These are phyloP conservation scores for Rhopalosiphum nymphaeae DNA, from an alignment of 2,888 invertebrate genomes.

Conservation along the genomic window DNA sequence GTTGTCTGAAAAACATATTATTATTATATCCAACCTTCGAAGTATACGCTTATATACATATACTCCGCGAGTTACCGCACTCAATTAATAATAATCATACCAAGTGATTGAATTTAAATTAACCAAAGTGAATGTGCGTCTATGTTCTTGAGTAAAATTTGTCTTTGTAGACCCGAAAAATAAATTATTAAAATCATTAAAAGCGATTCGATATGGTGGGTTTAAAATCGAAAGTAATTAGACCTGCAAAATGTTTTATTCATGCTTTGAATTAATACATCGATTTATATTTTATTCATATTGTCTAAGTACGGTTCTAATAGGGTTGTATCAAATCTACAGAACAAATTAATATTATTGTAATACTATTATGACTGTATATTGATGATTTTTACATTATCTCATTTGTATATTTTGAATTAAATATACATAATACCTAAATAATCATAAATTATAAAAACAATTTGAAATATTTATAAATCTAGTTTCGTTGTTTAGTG, in stretches of 20 bases:
- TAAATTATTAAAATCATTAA: constrained; percentile 48
- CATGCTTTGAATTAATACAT: background rate
- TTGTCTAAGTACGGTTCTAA: background rate
- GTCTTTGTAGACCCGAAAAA: background rate
- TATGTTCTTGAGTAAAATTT: background rate
- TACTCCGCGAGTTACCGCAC: background rate
- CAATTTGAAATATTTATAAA: background rate
- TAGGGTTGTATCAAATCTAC: background rate
- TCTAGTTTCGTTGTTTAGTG: background rate
- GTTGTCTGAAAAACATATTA: background rate
- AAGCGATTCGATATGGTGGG: background rate
- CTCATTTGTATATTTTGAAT: background rate
- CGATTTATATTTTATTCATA: constrained; percentile 19
- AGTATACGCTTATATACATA: background rate
- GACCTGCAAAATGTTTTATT: constrained; percentile 8
- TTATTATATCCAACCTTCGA: background rate
- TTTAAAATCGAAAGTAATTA: background rate
- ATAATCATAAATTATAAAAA: too few relatives aligned
- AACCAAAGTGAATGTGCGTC: background rate
- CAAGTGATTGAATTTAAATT: background rate
- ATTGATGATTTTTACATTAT: background rate
- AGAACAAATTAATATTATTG: background rate
- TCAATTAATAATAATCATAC: background rate
- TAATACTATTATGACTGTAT: background rate
- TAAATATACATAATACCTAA: background rate